phyloP scores from a whole-genome alignment of 1,140 invertebrate species.

The Nebria ingens region DNA sequence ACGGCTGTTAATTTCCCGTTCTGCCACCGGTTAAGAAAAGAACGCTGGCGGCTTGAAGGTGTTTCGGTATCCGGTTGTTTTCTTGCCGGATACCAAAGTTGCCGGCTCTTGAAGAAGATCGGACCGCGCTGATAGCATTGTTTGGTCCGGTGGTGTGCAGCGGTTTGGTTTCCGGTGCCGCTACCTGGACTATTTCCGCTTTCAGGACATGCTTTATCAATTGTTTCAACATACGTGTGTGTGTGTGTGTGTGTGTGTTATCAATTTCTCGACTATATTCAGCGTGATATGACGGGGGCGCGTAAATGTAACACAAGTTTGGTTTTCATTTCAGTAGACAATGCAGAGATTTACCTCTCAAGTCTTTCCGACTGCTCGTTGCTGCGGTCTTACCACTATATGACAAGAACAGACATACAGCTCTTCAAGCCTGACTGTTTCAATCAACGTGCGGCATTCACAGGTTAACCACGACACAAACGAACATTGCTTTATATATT shows the following conservation, averaged over 20 bases:
- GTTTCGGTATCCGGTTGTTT: background rate
- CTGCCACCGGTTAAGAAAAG: background rate
- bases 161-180: background rate
- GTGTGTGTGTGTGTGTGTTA: no score
- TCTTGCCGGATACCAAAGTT: background rate
- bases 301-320: no score
- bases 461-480: slow-evolving; percentile 2
- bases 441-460: slow-evolving; percentile 5
- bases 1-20: slow-evolving; percentile 4
- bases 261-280: no score
- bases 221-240: no score
- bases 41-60: background rate
- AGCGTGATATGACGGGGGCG: no score
- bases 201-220: no score
- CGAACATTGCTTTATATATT: background rate
- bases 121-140: background rate
- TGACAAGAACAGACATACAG: no score
- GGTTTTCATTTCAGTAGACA: no score
- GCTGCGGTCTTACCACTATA: no score
- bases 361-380: no score
- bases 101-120: background rate
- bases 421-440: slow-evolving; percentile 8
- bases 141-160: background rate
- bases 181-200: background rate
- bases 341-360: no score